Base-by-base conservation (phyloP, 1,140 invertebrate genomes). In the Augochlora pura region DNA sequence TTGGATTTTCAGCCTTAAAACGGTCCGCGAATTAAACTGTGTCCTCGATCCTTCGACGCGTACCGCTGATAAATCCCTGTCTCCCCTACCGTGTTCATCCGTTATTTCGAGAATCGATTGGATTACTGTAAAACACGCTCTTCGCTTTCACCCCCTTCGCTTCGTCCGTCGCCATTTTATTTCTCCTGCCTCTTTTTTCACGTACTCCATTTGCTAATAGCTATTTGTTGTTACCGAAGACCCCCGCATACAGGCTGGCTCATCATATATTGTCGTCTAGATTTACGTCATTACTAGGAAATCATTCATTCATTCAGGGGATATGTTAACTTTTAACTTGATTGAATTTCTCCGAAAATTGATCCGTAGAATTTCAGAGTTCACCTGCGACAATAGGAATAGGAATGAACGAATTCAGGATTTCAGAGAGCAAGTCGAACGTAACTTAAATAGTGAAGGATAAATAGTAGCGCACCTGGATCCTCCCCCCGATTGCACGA, bases 1-100 rank as follows among this genome's bases (percentile, higher is more conserved):
- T 86, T 82, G 84, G 77, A 86, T 86, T 82, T 86, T 67, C 80
- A 49, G 76, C 77, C 85, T 86, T 86, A 86, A 86, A 86, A 86
- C 77, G 77, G 54, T 62, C 52, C 77, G 39, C 84, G 85, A 86
- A 86, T 86, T 86, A 86, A 86, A 86, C 80, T 62, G 68, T 74
- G 71, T 82, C 73, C 79, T 62, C 68, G 84, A 85, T 85, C 78
- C 75, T 86, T 72, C 79, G 74, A 38, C 65, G 63, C 76, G 62
- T 57, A 49, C 49, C 57, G 32, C 42, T 80, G 84, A 83, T 86
- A 86, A 86, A 86, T 86, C 77, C 81, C 73, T 63, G 83, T 78
- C 80, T 76, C 60, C 52, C 65, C 69, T 46, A 49, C 57, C 72
- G 57, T 85, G 60, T 67, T 71, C 54, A 71, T 38, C 27, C 72